Conservation (phyloP, 2,113 vertebrate genomes). For the Heptranchias perlo region DNA sequence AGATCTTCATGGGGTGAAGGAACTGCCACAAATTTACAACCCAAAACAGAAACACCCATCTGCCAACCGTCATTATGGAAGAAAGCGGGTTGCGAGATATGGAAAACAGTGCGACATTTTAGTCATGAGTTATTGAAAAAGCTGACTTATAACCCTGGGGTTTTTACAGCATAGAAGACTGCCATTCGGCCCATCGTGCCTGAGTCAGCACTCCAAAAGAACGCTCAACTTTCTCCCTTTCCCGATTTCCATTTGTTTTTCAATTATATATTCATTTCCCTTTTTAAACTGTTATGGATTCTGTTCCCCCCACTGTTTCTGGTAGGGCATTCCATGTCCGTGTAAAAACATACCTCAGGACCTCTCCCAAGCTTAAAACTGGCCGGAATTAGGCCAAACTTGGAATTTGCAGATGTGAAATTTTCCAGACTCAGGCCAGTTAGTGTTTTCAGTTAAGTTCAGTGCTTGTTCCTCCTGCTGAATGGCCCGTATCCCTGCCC, state of each 20-base stretch:
- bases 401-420: neutral
- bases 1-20: neutral
- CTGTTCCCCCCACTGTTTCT: neutral
- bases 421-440: neutral
- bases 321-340: neutral
- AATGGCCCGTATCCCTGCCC: neutral
- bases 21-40: neutral
- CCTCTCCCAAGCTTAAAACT: neutral
- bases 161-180: neutral
- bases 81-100: neutral
- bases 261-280: neutral
- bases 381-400: neutral
- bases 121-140: neutral
- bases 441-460: neutral
- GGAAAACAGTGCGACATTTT: neutral
- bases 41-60: neutral
- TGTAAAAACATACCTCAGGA: neutral
- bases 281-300: neutral
- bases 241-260: neutral
- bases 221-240: neutral
- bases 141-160: too few species aligned
- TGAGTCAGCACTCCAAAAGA: neutral
- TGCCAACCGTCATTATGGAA: neutral
- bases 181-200: neutral
- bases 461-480: neutral